Evolutionary conservation across 2,797 vertebrate genomes (phyloP), one percentile per base, ranked within the genome.

Genomic region (Lindbergichthys nudifrons): DNA sequence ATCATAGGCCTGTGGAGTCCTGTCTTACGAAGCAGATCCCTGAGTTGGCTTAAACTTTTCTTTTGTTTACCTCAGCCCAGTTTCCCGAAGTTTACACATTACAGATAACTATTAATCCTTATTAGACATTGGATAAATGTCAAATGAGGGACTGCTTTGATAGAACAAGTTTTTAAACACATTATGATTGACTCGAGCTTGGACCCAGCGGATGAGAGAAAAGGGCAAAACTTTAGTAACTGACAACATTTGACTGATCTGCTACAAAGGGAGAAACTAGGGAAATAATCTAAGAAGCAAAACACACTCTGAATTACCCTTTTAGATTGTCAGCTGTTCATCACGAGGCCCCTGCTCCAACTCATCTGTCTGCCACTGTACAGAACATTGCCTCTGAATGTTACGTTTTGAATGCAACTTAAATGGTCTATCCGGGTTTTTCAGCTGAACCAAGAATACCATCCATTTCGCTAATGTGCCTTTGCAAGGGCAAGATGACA

Each of bases 391-490:
- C 57, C 47, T 80, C 74, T 69, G 50, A 77, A 66, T 42, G 67
- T 69, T 61, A n/a, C 43, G 48, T 73, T 84, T 56, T 61, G 64
- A 82, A 47, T 78, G 61, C 73, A 70, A 79, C 84, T 79, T 48
- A 79, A 82, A 81, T 73, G 53, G 47, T 60, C 50, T 59, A 45
- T 75, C 46, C 57, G 51, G 70, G 48, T 64, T 79, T 72, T 73
- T 52, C 45, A 65, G 48, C 62, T 45, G 66, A 47, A 41, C 53
- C 57, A 64, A 71, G 73, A 79, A 77, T 59, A 45, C 60, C 70
- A 87, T 87, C 65, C 70, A 67, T 88, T 79, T 74, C 64, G 21
- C 67, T 71, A 82, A 87, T 89, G 81, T 77, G 54, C 59, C 26
- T 56, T 77, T 46, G 47, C 78, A 88, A 85, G 81, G 81, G 50